Conservation (phyloP, 2,797 vertebrate genomes). For the Anguilla megastoma region DNA sequence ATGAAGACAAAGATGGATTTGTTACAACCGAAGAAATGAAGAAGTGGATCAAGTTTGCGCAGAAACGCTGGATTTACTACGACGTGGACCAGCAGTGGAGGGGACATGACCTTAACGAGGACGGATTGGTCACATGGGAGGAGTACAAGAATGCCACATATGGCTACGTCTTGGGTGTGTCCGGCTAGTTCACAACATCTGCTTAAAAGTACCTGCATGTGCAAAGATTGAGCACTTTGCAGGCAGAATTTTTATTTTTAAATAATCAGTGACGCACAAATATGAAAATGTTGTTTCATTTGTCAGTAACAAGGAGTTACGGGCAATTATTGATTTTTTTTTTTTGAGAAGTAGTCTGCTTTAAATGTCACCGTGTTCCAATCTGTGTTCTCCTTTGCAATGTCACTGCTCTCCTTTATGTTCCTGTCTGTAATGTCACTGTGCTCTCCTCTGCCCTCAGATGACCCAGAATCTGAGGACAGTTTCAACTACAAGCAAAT, state of each 20-base stretch:
- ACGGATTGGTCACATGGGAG: constrained; percentile 90
- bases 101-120: constrained; percentile 92
- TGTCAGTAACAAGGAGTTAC: too few relatives aligned
- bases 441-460: constrained; percentile 62
- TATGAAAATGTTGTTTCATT: neutral
- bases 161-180: constrained; percentile 90
- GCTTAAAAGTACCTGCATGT: neutral
- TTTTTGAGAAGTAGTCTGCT: too few relatives aligned
- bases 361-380: neutral
- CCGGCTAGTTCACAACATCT: neutral
- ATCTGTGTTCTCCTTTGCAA: neutral
- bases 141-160: constrained; percentile 98
- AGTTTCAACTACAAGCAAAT: constrained; percentile 97
- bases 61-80: constrained; percentile 97
- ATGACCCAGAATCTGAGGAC: constrained; percentile 91
- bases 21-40: constrained; percentile 92
- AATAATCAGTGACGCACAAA: neutral
- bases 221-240: neutral
- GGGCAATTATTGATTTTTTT: too few relatives aligned
- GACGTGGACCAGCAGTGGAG: constrained; percentile 97
- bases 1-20: constrained; percentile 88
- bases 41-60: constrained; percentile 93
- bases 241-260: neutral
- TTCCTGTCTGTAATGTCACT: neutral
- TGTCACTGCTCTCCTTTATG: neutral